Conservation (phyloP, 1,140 invertebrate species). For the Diorhabda carinulata region DNA sequence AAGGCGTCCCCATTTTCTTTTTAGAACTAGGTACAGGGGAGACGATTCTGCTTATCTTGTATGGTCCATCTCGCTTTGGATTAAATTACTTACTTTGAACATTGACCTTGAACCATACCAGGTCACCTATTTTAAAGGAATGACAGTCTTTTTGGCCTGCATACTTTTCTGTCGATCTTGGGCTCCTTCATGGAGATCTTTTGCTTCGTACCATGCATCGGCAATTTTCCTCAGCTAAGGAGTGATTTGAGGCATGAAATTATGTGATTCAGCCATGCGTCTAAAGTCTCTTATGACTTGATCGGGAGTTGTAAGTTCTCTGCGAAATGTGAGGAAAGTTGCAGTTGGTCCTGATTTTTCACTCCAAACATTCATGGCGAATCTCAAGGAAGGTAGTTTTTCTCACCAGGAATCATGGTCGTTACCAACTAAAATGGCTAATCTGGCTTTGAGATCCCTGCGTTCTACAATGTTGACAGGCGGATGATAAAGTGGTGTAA, state of each 20-base stretch:
- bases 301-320: conserved; percentile 37
- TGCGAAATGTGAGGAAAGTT: conserved; percentile 44
- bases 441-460: conserved; percentile 45
- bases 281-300: conserved; percentile 31
- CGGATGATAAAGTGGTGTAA: conserved; percentile 45
- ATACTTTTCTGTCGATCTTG: conserved; percentile 16
- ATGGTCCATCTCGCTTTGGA: too few relatives aligned
- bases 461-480: conserved; percentile 48
- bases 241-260: conserved; percentile 41
- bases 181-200: conserved; percentile 6
- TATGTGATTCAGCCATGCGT: conserved; percentile 34
- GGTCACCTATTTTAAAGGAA: too few relatives aligned
- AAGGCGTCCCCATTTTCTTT: too few relatives aligned
- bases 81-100: too few relatives aligned
- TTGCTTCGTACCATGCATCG: conserved; percentile 4
- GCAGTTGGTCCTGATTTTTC: conserved; percentile 39
- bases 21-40: too few relatives aligned
- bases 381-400: conserved; percentile 35
- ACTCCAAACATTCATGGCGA: conserved; percentile 43
- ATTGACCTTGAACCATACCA: too few relatives aligned
- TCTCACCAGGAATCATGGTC: conserved; percentile 44
- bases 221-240: conserved; percentile 28
- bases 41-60: too few relatives aligned
- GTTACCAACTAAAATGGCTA: conserved; percentile 41
- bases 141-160: too few relatives aligned